Conservation (phyloP, 2,797 vertebrate genomes). For the Adrianichthys oophorus region DNA sequence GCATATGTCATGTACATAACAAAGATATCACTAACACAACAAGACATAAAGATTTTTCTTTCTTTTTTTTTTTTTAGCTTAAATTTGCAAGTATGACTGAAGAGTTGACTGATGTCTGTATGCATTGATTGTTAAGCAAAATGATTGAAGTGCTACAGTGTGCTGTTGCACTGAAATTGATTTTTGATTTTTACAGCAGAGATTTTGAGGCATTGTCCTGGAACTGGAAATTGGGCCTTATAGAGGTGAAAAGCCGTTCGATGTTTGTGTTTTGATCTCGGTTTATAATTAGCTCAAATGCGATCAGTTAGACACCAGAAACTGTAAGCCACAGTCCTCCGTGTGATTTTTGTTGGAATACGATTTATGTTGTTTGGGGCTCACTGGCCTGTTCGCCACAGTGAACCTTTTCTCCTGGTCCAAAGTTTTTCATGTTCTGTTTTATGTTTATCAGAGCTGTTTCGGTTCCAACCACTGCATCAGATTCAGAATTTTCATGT, state of each 20-base stretch:
- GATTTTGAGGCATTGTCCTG: conserved; percentile 57
- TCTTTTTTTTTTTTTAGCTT: conserved; percentile 56
- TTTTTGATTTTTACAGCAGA: conserved; percentile 69
- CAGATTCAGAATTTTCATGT: conserved; percentile 62
- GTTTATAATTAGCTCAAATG: conserved; percentile 59
- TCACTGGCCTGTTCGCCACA: conserved; percentile 49
- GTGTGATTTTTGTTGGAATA: conserved; percentile 61
- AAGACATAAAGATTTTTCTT: conserved; percentile 64
- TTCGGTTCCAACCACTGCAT: conserved; percentile 41
- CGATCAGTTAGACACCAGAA: conserved; percentile 55
- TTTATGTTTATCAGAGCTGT: conserved; percentile 49
- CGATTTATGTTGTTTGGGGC: conserved; percentile 41
- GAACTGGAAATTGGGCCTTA: conserved; percentile 56
- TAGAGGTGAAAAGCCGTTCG: conserved; percentile 65
- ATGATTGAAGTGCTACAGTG: conserved; percentile 69
- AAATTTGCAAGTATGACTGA: conserved; percentile 73
- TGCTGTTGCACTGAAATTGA: conserved; percentile 68
- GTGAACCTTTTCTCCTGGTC: conserved; percentile 72
- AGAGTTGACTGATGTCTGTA: conserved; percentile 70
- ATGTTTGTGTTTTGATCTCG: conserved; percentile 67
- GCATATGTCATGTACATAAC: conserved; percentile 82
- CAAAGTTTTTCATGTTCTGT: conserved; percentile 68
- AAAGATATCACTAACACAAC: conserved; percentile 82
- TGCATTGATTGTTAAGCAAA: conserved; percentile 74
- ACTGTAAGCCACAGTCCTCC: conserved; percentile 45